Evolutionary conservation across 30 jellyfish, hydroid and myxozoan species (phyloP).

Genomic region (Aurelia aurita): DNA sequence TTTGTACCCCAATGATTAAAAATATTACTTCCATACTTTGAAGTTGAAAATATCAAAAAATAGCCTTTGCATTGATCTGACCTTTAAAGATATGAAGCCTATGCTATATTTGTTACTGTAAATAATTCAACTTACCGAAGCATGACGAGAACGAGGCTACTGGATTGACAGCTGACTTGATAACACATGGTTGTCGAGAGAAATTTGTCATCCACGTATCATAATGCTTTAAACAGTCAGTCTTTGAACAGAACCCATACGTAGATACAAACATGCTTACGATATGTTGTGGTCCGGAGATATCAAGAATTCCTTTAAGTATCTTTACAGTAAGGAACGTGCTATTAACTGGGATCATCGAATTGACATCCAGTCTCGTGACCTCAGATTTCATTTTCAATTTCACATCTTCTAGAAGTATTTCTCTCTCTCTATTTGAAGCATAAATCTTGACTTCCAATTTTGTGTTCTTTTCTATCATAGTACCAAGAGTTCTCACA

Average conservation of each 20-base stretch:
- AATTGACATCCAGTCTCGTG: background rate
- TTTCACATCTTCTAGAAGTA: background rate
- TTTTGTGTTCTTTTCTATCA: background rate
- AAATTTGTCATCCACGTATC: conserved; percentile 1
- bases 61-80: too few species aligned
- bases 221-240: conserved; percentile 10
- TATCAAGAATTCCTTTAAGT: background rate
- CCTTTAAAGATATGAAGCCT: too few species aligned
- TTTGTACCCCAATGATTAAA: too few species aligned
- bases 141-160: conserved; percentile 23
- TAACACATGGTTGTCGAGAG: background rate
- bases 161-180: background rate
- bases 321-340: background rate
- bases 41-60: too few species aligned
- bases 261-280: conserved; percentile 6
- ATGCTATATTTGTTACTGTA: too few species aligned
- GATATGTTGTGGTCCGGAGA: background rate
- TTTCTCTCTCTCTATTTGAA: background rate
- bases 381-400: background rate
- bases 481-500: too few species aligned
- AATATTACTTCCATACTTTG: too few species aligned
- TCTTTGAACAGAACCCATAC: conserved; percentile 28
- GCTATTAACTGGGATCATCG: background rate
- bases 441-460: background rate
- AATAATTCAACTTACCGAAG: conserved; percentile 67